Base-by-base conservation (phyloP, 2,113 vertebrate genomes). In the Hoplias malabaricus region DNA sequence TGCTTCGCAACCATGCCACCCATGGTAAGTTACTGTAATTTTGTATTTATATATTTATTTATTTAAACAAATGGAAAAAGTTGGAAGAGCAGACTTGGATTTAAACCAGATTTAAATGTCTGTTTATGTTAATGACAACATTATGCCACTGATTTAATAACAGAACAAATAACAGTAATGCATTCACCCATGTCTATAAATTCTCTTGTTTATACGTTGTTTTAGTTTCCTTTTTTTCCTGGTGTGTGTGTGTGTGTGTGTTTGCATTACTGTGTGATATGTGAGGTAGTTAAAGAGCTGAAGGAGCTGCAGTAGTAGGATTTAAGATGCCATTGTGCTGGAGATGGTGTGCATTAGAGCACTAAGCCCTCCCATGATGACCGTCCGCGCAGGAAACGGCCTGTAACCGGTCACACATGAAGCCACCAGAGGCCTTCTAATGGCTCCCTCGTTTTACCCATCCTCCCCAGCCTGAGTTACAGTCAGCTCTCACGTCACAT, bases 241-340 rank as follows among this genome's bases (percentile, higher is more conserved):
- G 65, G 34, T 33, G n/a, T 36, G 29, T 2, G 33, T n/a, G 23
- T 48, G 56, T 21, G 25, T 16, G 40, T 65, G 46, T 34, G 11
- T 40, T 62, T 66, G n/a, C 57, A 16, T 43, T 66, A n/a, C 50
- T 73, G 27, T 79, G 53, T 67, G 79, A 48, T 59, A 38, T 63
- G 23, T 69, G 76, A 61, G 38, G 48, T 50, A 82, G 75, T 79
- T 73, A 77, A 69, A 73, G 31, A 77, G 77, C 80, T 77, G 77
- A 77, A 80, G 77, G 70, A 36, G 67, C 59, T 66, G 25, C 43
- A 19, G 42, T 61, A 66, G 75, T 80, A 71, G 81, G 85, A 86
- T 89, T 87, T 85, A 83, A 74, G 53, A 69, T 77, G 65, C 79
- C 82, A 71, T 85, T 83, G 82, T 75, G 63, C 56, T 53, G 65